Percentiles rank a stretch among this genome's conserved stretches.
These are phyloP conservation scores for Lycorma delicatula DNA, from an alignment of 1,140 invertebrate genomes.

Conservation along the genomic window DNA sequence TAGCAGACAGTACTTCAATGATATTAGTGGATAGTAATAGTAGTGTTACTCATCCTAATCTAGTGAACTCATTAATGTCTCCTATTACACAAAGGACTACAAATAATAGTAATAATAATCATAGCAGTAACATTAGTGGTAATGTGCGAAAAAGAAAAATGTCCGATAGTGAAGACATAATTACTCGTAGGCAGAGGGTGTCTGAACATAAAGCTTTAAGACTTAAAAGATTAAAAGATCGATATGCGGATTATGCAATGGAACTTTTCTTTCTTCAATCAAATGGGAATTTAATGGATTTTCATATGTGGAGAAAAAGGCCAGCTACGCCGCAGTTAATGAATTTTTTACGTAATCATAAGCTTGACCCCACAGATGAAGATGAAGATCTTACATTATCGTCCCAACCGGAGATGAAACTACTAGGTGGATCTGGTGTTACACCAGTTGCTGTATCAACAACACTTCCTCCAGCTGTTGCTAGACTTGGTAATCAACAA, in stretches of 20 bases:
- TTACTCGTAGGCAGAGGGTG: neutral
- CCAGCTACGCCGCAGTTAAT: conserved; percentile 13
- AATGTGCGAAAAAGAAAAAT: conserved; percentile 6
- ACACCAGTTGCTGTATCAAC: conserved; percentile 53
- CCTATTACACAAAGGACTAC: neutral
- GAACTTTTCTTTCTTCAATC: conserved; percentile 5
- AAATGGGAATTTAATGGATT: neutral
- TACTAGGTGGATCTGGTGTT: conserved; percentile 40
- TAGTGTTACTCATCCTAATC: neutral
- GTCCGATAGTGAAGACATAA: conserved; percentile 4
- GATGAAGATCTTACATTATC: conserved; percentile 12
- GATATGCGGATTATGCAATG: neutral
- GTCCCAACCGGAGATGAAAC: conserved; percentile 47
- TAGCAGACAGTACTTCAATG: neutral
- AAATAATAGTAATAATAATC: too few species aligned
- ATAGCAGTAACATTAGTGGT: neutral
- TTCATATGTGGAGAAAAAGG: conserved; percentile 18
- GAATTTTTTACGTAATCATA: conserved; percentile 19
- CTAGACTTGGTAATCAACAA: conserved; percentile 45
- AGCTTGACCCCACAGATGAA: conserved; percentile 20
- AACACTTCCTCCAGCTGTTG: conserved; percentile 49
- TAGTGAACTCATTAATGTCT: neutral
- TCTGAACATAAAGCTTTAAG: conserved; percentile 1
- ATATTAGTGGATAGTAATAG: neutral
- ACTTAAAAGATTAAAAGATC: neutral